phyloP scores from a whole-genome alignment of 2,888 invertebrate species.

The Apodemia zela region DNA sequence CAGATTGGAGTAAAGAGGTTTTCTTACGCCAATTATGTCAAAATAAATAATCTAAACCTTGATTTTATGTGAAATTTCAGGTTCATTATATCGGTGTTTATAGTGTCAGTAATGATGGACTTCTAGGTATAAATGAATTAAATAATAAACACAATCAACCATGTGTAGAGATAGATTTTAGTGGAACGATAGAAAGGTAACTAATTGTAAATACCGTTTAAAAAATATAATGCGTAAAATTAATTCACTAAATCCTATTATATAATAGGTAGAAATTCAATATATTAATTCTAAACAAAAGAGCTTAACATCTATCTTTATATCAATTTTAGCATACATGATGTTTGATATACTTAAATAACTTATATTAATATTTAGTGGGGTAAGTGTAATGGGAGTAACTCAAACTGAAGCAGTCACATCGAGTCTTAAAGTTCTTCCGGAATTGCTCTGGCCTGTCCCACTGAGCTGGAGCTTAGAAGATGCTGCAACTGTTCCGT shows the following conservation, averaged over 20 bases:
- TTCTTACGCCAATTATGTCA: too few relatives aligned
- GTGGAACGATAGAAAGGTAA: conserved; percentile 48
- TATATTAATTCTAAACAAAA: too few relatives aligned
- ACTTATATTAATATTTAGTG: conserved; percentile 35
- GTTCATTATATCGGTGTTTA: conserved; percentile 48
- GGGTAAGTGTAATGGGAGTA: conserved; percentile 83
- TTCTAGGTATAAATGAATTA: conserved; percentile 33
- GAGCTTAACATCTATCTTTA: neutral
- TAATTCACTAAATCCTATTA: neutral
- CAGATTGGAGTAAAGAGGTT: too few relatives aligned
- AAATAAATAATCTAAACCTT: too few relatives aligned
- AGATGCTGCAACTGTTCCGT: too few relatives aligned
- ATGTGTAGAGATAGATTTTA: conserved; percentile 50
- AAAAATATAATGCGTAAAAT: neutral
- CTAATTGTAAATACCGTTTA: neutral
- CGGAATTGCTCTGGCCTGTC: too few relatives aligned
- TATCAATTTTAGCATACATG: too few relatives aligned
- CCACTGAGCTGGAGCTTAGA: too few relatives aligned
- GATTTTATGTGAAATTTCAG: conserved; percentile 32
- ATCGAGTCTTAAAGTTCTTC: conserved; percentile 72
- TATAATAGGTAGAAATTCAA: too few relatives aligned
- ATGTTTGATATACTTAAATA: neutral
- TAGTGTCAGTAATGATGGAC: conserved; percentile 39
- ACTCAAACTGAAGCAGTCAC: conserved; percentile 74
- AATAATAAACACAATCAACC: conserved; percentile 25